A percentile compares a stretch with the other conserved stretches of the same genome.
Conservation (phyloP, 1,140 invertebrate species). For the Drosophila murphyi region DNA sequence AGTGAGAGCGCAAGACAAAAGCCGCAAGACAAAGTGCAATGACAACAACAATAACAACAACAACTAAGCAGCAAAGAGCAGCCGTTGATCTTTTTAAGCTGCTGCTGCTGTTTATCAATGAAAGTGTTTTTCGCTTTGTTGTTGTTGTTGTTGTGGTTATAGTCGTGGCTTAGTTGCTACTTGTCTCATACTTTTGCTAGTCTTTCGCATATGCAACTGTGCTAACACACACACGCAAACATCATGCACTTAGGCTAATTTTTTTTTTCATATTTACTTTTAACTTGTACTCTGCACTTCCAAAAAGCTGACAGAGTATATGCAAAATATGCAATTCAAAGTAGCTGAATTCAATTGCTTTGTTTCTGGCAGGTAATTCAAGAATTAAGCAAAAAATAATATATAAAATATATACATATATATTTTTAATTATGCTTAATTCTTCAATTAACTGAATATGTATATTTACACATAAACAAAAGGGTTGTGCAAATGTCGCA, state of each 20-base stretch:
- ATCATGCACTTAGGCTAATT: background rate
- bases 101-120: conserved; percentile 41
- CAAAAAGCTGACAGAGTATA: too few species aligned
- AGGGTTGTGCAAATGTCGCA: background rate
- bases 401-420: too few species aligned
- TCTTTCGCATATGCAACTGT: background rate
- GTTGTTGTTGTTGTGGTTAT: background rate
- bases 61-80: conserved; percentile 20
- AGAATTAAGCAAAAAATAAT: too few species aligned
- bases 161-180: background rate
- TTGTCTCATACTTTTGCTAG: conserved; percentile 5
- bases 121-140: conserved; percentile 30
- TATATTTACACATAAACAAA: too few species aligned
- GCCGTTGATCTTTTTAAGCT: conserved; percentile 38
- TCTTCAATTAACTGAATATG: too few species aligned
- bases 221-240: background rate
- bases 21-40: conserved; percentile 47
- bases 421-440: too few species aligned
- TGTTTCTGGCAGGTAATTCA: too few species aligned
- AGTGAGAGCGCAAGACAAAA: conserved; percentile 32
- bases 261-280: too few species aligned
- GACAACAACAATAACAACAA: conserved; percentile 4
- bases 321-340: too few species aligned
- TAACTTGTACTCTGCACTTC: too few species aligned
- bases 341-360: too few species aligned